A percentile compares a stretch with the other conserved stretches of the same genome.
phyloP scores from a whole-genome alignment of 2,888 invertebrate genomes.

The Hirtodrosophila trivittata region DNA sequence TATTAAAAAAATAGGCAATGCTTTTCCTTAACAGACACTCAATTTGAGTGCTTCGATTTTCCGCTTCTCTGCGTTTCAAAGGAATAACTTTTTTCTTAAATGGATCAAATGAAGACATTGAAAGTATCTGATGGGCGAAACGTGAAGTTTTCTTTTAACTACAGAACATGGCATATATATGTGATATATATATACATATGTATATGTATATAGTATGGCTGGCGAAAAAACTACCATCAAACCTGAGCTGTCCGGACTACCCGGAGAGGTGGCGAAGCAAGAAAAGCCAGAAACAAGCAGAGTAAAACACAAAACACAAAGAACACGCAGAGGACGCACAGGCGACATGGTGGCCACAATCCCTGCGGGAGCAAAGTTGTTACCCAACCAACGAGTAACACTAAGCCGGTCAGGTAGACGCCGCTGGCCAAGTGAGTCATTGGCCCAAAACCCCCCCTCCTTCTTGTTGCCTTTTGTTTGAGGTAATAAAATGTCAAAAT shows the following conservation, averaged over 20 bases:
- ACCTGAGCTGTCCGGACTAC: not conserved
- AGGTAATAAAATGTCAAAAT: conserved; percentile 76
- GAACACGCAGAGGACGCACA: conserved; percentile 21
- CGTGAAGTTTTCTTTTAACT: conserved; percentile 44
- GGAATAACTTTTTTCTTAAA: conserved; percentile 23
- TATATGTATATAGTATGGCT: not conserved
- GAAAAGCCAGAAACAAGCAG: conserved; percentile 9
- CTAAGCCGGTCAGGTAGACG: conserved; percentile 57
- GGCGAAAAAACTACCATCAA: not conserved
- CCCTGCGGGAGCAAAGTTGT: conserved; percentile 20
- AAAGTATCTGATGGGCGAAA: conserved; percentile 47
- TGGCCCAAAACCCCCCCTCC: conserved; percentile 13
- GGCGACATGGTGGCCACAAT: conserved; percentile 32
- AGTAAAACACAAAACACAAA: conserved; percentile 13
- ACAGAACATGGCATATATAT: not conserved
- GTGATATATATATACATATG: not conserved
- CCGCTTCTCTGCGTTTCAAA: conserved; percentile 16
- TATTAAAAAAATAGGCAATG: conserved; percentile 1
- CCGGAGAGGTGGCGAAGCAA: conserved; percentile 6
- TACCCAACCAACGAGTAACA: conserved; percentile 27
- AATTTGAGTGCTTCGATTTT: conserved; percentile 4
- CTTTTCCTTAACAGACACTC: conserved; percentile 2
- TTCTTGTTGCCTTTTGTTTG: conserved; percentile 46
- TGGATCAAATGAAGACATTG: conserved; percentile 31
- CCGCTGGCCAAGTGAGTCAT: conserved; percentile 58